Base-by-base conservation (phyloP, 2,797 vertebrate species). In the Tympanoctomys barrerae region DNA sequence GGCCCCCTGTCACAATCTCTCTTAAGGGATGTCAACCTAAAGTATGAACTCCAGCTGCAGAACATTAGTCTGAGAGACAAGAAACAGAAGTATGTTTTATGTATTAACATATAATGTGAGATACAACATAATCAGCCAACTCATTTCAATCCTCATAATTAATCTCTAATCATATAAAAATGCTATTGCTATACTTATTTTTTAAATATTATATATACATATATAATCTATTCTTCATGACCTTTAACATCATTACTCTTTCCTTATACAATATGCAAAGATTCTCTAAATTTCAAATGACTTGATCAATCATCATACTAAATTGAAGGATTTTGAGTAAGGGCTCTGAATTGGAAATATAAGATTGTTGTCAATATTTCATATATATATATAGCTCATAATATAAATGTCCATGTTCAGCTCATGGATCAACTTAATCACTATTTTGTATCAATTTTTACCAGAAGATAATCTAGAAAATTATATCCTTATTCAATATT, bases 11-110 rank as follows among this genome's bases (percentile, higher is more conserved):
- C 46, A 80, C 0, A 18, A 31, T 19, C 81, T 89, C 93, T 94
- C 92, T 86, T 79, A 86, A 73, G 93, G 36, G 36, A 91, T 94
- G 95, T 95, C 93, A 97, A 46, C 80, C 46, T 52, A 87, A 95
- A 54, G 1, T 64, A 70, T 89, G 66, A 91, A 92, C 13, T 94
- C 52, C 85, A 46, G 46, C 77, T 81, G 13, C 46, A 71, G 54
- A 95, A 91, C 68, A 77, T 61, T 39, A 83, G 16, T 87, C 24
- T 79, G 26, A 91, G 94, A 94, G 26, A 96, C 49, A 82, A 59
- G 42, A 96, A 89, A 2, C 9, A 86, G 62, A 91, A 28, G 57
- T 87, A 33, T 42, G 12, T 24, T 75, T 88, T 92, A 39, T 24
- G 52, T 33, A 57, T 73, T 21, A 59, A 62, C 4, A 88, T 77